Percentiles rank a stretch among this genome's conserved stretches.
These are phyloP conservation scores for Andricus quercusramuli DNA, from an alignment of 2,888 invertebrate species.

Conservation along the genomic window DNA sequence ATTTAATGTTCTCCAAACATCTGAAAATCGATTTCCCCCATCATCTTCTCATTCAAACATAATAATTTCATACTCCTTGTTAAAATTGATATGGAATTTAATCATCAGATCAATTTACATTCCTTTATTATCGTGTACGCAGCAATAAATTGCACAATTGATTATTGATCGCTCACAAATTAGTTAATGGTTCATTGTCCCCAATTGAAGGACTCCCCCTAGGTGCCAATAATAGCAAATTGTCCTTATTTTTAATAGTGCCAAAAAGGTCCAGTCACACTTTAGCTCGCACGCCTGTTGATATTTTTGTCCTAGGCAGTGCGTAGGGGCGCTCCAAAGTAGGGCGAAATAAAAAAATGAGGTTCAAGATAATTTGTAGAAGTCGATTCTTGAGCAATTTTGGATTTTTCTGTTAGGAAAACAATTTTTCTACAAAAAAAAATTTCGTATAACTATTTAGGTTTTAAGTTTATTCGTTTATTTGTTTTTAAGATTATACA, in stretches of 20 bases:
- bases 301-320: neutral
- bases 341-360: no score
- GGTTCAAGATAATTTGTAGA: no score
- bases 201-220: neutral
- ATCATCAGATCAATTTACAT: neutral
- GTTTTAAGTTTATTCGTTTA: no score
- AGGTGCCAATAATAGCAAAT: neutral
- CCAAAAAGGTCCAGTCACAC: neutral
- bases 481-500: no score
- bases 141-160: neutral
- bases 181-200: neutral
- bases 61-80: neutral
- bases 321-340: no score
- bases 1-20: neutral
- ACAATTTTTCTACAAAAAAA: no score
- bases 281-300: neutral
- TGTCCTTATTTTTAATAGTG: neutral
- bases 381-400: no score
- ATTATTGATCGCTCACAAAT: slow-evolving; percentile 1
- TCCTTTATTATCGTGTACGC: neutral
- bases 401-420: no score
- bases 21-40: neutral
- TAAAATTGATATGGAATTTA: neutral
- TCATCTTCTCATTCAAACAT: neutral
- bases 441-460: no score